Conservation (phyloP, 2,113 vertebrate species). For the Anguilla rostrata region DNA sequence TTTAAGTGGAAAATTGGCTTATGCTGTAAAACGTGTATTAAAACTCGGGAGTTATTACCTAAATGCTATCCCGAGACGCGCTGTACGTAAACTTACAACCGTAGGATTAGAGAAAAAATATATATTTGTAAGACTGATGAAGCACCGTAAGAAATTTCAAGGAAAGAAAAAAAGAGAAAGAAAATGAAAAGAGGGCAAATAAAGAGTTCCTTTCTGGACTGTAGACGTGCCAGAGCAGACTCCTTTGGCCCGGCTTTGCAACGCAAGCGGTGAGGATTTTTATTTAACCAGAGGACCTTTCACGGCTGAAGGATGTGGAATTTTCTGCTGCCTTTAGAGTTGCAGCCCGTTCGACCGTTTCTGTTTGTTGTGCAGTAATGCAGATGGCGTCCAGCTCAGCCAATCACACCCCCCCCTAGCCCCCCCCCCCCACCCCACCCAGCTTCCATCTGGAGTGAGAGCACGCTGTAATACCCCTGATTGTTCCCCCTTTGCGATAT, state of each 20-base stretch:
- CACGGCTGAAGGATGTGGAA: background rate
- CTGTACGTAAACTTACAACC: too few species aligned
- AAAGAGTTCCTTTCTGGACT: too few species aligned
- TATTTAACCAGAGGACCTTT: background rate
- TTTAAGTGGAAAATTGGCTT: too few species aligned
- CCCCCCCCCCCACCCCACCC: background rate
- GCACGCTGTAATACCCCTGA: conserved; percentile 74
- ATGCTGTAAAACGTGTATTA: too few species aligned
- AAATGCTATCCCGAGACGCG: too few species aligned
- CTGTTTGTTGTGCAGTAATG: conserved; percentile 1
- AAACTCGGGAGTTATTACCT: too few species aligned
- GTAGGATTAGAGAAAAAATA: too few species aligned
- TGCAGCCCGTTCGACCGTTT: conserved; percentile 32
- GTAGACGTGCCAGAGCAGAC: background rate
- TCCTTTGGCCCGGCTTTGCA: background rate
- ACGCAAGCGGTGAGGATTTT: background rate
- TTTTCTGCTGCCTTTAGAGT: conserved; percentile 6
- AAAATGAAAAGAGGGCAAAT: too few species aligned
- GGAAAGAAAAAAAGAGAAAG: too few species aligned
- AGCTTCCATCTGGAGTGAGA: conserved; percentile 45
- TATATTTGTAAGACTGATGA: too few species aligned
- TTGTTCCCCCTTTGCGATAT: conserved; percentile 62
- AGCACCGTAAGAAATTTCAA: too few species aligned
- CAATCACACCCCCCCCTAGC: background rate
- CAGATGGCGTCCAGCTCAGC: background rate